A percentile compares a stretch with the other conserved stretches of the same genome.
phyloP scores from a whole-genome alignment of 2,113 vertebrate species.

The Menura novaehollandiae region DNA sequence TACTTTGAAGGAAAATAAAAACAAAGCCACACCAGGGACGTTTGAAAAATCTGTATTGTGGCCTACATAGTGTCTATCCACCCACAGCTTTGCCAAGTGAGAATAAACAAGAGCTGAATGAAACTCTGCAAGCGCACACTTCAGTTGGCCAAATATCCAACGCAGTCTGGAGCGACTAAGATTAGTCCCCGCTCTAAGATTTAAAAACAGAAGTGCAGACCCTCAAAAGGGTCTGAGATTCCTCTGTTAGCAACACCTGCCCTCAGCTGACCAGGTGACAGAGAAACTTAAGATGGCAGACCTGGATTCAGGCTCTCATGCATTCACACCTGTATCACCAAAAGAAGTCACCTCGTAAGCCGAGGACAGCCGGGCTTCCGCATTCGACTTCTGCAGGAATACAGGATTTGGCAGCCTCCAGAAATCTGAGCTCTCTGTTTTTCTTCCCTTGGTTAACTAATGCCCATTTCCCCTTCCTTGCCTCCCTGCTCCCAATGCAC shows the following conservation, averaged over 20 bases:
- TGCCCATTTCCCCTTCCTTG: slow-evolving; percentile 1
- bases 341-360: not conserved
- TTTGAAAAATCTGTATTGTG: slow-evolving; percentile 6
- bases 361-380: not conserved
- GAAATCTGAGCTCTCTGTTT: slow-evolving; percentile 51
- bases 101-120: slow-evolving; percentile 49
- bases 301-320: not conserved
- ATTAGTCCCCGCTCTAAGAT: not conserved
- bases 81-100: slow-evolving; percentile 38
- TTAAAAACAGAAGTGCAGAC: not conserved
- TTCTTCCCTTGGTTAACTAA: not conserved
- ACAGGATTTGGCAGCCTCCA: slow-evolving; percentile 26
- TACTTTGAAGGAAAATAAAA: not conserved
- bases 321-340: accelerated
- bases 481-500: not conserved
- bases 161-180: not conserved
- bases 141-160: slow-evolving; percentile 9
- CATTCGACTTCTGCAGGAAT: not conserved
- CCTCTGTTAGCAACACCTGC: not conserved
- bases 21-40: not conserved
- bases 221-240: not conserved
- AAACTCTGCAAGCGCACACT: not conserved
- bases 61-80: slow-evolving; percentile 48
- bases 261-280: not conserved
- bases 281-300: not conserved